Conservation (phyloP, 2,888 invertebrate genomes). For the Parnassius glacialis region DNA sequence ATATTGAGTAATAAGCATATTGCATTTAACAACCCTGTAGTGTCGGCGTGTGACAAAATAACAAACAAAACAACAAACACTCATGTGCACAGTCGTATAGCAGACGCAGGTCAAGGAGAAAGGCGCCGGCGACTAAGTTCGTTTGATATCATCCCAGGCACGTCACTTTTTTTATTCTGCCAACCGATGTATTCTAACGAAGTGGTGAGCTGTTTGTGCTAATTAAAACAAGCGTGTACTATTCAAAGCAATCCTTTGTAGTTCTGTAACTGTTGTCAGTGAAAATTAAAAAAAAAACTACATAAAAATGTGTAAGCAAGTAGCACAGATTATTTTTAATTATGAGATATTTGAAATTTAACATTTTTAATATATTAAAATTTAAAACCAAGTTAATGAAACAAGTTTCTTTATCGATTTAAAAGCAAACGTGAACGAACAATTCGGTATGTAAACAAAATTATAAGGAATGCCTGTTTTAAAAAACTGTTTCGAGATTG, state of each 20-base stretch:
- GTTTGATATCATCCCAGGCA: constrained; percentile 20
- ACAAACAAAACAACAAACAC: constrained; percentile 34
- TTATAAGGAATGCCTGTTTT: no score
- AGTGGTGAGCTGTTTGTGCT: constrained; percentile 15
- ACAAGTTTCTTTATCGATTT: no score
- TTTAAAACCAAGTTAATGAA: no score
- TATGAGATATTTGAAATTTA: no score
- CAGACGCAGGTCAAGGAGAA: constrained; percentile 57
- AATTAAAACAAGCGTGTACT: constrained; percentile 23
- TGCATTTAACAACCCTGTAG: constrained; percentile 2
- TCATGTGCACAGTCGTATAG: constrained; percentile 35
- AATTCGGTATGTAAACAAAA: no score
- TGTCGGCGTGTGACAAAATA: constrained; percentile 6
- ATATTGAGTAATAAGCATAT: background rate
- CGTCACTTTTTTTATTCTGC: constrained; percentile 11
- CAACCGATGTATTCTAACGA: constrained; percentile 15
- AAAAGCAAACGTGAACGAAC: no score
- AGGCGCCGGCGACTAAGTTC: constrained; percentile 34
- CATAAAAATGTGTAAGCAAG: no score
- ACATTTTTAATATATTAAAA: no score
- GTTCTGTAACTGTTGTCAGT: background rate
- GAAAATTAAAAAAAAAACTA: no score
- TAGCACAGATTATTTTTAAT: no score
- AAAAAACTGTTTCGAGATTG: no score
- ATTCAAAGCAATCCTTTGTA: constrained; percentile 22